A percentile compares a stretch with the other conserved stretches of the same genome.
Evolutionary conservation across 2,797 vertebrate genomes (phyloP).

Genomic region (Euthynnus affinis): DNA sequence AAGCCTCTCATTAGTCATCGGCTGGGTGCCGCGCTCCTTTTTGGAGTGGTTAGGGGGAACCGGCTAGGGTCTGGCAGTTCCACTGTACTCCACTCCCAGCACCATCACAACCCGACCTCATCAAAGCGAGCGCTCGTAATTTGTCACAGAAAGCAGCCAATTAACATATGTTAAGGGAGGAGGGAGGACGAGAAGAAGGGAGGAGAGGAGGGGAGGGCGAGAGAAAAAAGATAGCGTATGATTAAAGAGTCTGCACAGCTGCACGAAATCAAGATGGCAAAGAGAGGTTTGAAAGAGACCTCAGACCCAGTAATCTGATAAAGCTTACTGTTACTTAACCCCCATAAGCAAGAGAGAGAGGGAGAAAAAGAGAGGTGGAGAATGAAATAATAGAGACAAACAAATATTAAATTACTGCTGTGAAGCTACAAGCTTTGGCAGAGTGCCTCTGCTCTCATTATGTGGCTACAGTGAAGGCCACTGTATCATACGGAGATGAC

Average conservation of each 20-base stretch:
- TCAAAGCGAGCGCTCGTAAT: slow-evolving; percentile 98
- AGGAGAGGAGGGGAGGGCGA: slow-evolving; percentile 75
- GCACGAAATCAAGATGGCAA: slow-evolving; percentile 93
- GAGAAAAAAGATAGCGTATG: slow-evolving; percentile 96
- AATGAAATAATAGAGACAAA: slow-evolving; percentile 81
- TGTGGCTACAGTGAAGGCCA: slow-evolving; percentile 65
- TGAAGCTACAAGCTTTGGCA: slow-evolving; percentile 82
- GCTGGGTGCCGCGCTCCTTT: slow-evolving; percentile 90
- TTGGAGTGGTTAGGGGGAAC: slow-evolving; percentile 92
- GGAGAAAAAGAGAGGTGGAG: slow-evolving; percentile 56
- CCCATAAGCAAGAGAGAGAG: slow-evolving; percentile 58
- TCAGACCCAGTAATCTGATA: slow-evolving; percentile 89
- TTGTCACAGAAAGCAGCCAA: slow-evolving; percentile 99
- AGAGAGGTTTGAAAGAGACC: slow-evolving; percentile 91
- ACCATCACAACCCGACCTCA: slow-evolving; percentile 97
- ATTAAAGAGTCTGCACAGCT: slow-evolving; percentile 96
- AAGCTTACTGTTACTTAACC: slow-evolving; percentile 84
- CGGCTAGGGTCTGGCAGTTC: slow-evolving; percentile 91
- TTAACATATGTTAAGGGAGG: slow-evolving; percentile 96
- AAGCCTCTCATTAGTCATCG: slow-evolving; percentile 95
- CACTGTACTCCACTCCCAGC: slow-evolving; percentile 90
- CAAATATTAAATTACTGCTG: slow-evolving; percentile 84
- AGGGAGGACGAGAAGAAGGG: slow-evolving; percentile 81
- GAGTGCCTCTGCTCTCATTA: slow-evolving; percentile 71
- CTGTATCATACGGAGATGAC: slow-evolving; percentile 81